Evolutionary conservation across 2,888 invertebrate species (phyloP).

Genomic region (Drosophila meridiana): DNA sequence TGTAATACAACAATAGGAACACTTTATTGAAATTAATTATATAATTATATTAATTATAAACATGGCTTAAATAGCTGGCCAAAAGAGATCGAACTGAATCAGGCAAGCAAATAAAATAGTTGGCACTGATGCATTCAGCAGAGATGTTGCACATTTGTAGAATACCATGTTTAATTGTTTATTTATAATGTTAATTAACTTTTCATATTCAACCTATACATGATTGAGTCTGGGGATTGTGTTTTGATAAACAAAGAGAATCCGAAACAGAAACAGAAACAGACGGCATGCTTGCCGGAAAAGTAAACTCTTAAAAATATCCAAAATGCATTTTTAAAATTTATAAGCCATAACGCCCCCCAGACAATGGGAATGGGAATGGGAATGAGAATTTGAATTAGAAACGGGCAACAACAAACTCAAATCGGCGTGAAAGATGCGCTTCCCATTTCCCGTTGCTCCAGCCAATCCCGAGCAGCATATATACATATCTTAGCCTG

Average conservation of each 20-base stretch:
- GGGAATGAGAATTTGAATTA: conserved; percentile 17
- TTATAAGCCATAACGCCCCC: conserved; percentile 75
- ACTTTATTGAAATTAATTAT: too few species aligned
- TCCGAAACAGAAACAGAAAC: conserved; percentile 72
- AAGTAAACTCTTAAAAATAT: conserved; percentile 53
- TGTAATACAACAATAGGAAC: too few species aligned
- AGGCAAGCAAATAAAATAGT: background rate
- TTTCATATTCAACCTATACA: conserved; percentile 44
- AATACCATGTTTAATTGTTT: background rate
- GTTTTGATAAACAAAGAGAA: conserved; percentile 68
- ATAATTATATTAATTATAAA: conserved; percentile 2
- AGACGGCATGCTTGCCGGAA: conserved; percentile 58
- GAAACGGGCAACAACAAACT: conserved; percentile 32
- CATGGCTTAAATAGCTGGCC: background rate
- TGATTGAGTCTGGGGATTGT: conserved; percentile 59
- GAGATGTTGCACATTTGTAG: background rate
- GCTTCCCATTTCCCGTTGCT: conserved; percentile 59
- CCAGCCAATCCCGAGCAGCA: background rate
- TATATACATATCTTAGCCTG: conserved; percentile 27
- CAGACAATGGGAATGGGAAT: conserved; percentile 34
- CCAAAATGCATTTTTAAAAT: conserved; percentile 59
- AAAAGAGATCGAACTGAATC: background rate
- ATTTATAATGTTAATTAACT: conserved; percentile 1
- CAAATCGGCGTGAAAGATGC: conserved; percentile 64
- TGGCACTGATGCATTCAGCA: background rate